phyloP scores from a whole-genome alignment of 2,797 vertebrate species.

The Dendrocincla tyrannina region DNA sequence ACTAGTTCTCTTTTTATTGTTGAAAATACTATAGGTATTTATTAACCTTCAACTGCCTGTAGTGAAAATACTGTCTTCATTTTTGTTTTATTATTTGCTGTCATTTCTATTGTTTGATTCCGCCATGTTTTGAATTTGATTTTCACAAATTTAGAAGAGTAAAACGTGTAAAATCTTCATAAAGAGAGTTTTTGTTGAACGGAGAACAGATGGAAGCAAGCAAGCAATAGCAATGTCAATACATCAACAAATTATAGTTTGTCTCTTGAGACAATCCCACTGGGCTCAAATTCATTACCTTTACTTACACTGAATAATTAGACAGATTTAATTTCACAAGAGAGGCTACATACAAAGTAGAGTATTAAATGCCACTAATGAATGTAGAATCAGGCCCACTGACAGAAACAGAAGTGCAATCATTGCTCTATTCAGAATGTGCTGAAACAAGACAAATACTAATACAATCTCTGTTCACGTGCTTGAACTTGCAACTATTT shows the following conservation, averaged over 20 bases:
- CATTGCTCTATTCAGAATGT: background rate
- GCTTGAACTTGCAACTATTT: background rate
- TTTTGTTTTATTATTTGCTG: background rate
- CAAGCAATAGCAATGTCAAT: background rate
- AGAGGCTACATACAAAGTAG: background rate
- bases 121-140: background rate
- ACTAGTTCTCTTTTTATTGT: background rate
- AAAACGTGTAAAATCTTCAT: background rate
- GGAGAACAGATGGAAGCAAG: background rate
- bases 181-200: background rate
- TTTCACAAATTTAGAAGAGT: background rate
- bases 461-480: background rate
- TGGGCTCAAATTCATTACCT: background rate
- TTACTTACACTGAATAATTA: slow-evolving; percentile 3
- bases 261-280: background rate
- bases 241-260: background rate
- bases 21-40: background rate
- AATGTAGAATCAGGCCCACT: background rate
- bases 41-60: background rate
- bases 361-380: background rate
- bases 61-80: background rate
- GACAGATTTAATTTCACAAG: background rate
- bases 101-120: background rate
- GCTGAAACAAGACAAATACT: background rate
- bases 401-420: background rate